Evolutionary conservation across 2,888 invertebrate genomes (phyloP).

Genomic region (Chalcosyrphus nemorum): DNA sequence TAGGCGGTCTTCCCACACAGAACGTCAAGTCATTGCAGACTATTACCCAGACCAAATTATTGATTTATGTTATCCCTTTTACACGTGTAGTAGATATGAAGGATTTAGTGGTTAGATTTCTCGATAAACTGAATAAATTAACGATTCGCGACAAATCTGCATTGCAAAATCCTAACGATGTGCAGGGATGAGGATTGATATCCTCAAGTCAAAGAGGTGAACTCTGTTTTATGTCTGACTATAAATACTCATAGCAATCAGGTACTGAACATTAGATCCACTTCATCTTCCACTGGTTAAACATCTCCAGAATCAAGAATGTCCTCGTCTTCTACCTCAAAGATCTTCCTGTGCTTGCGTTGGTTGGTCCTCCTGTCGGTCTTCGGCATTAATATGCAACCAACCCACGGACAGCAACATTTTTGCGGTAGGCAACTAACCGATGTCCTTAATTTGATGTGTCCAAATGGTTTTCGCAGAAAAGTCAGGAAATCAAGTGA

Average conservation of each 20-base stretch:
- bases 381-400: not conserved
- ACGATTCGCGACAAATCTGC: not conserved
- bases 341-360: not conserved
- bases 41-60: not conserved
- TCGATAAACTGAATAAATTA: not conserved
- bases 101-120: too few relatives aligned
- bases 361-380: not conserved
- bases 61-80: too few relatives aligned
- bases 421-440: not conserved
- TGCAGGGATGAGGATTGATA: not conserved
- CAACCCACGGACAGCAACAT: not conserved
- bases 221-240: not conserved
- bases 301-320: not conserved
- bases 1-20: too few relatives aligned
- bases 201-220: not conserved
- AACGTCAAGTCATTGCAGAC: too few relatives aligned
- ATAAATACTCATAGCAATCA: not conserved
- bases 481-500: conserved; percentile 6
- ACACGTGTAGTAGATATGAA: too few relatives aligned
- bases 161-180: not conserved
- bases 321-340: not conserved
- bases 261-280: not conserved
- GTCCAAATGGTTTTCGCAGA: not conserved
- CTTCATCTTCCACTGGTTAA: not conserved
- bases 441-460: not conserved